These are phyloP conservation scores for Myopa tessellatipennis DNA, from an alignment of 2,888 invertebrate genomes.

Conservation along the genomic window DNA sequence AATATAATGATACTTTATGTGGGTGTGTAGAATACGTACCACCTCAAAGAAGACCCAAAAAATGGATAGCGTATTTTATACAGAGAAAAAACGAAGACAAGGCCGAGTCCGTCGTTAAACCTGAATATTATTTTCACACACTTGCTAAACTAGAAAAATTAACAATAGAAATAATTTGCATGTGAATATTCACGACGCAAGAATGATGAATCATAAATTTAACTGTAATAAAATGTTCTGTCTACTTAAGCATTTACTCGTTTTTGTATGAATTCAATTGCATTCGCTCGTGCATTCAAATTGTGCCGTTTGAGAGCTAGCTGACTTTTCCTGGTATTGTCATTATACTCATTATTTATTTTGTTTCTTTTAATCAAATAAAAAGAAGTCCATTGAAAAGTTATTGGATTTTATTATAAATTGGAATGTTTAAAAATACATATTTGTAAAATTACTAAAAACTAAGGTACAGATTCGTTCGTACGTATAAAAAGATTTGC, in stretches of 20 bases:
- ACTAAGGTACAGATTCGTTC: neutral
- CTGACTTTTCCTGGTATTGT: no score
- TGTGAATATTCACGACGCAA: constrained; percentile 18
- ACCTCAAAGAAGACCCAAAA: no score
- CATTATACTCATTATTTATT: no score
- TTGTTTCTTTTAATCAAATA: no score
- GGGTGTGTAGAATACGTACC: no score
- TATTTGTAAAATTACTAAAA: constrained; percentile 4
- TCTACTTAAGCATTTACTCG: neutral
- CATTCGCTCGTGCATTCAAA: no score
- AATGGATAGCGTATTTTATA: no score
- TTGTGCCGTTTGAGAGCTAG: neutral
- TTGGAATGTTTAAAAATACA: neutral
- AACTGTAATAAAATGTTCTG: constrained; percentile 9
- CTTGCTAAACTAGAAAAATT: constrained; percentile 10
- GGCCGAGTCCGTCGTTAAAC: constrained; percentile 9
- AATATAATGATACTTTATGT: no score
- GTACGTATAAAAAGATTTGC: neutral
- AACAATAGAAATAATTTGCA: constrained; percentile 27
- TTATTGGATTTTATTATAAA: neutral
- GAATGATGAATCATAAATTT: neutral
- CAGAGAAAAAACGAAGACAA: constrained; percentile 22
- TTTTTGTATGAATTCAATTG: neutral
- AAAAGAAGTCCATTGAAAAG: neutral
- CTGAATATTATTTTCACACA: constrained; percentile 15